Evolutionary conservation across 2,113 vertebrate genomes (phyloP), one percentile per base, ranked within the genome.

Genomic region (Leiothrix lutea): DNA sequence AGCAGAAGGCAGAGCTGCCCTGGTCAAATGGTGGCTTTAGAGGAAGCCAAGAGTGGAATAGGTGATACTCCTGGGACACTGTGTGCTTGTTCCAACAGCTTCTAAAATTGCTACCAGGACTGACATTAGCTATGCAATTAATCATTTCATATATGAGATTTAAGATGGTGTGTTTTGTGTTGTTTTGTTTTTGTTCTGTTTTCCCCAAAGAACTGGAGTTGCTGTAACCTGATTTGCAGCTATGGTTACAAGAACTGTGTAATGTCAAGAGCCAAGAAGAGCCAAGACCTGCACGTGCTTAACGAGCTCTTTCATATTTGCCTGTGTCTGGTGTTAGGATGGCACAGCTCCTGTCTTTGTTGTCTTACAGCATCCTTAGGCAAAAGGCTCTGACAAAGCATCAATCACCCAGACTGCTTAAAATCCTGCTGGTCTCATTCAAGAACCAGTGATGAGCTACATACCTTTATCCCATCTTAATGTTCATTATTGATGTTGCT

Each of bases 401-500:
- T 79, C 81, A 87, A 4, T 94, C 79, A 67, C 40, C 22, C 14
- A 72, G 65, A 69, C 48, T 47, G 44, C 75, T 67, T 64, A 47
- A 66, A 66, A 51, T 64, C 44, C 74, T 90, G 25, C 70, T 86
- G 83, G 45, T 80, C 69, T 91, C 62, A 23, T 66, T 91, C 80
- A 73, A 66, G 60, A 86, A 1, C 38, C 26, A 44, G 33, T 25
- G 64, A 74, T 80, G 87, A 94, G 29, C 45, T 61, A 54, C 56
- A 51, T 19, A 77, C 16, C 36, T 94, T 86, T 92, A 84, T 88
- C 38, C 15, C 56, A 47, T 65, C 67, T 21, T 92, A 61, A 83
- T 88, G 50, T 21, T 85, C 31, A 15, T 90, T 94, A 83, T 48
- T 90, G 83, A 61, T 88, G 53, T 61, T 65, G 25, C 67, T 50